Base-by-base conservation (phyloP, 2,888 invertebrate genomes). In the Merodon equestris region DNA sequence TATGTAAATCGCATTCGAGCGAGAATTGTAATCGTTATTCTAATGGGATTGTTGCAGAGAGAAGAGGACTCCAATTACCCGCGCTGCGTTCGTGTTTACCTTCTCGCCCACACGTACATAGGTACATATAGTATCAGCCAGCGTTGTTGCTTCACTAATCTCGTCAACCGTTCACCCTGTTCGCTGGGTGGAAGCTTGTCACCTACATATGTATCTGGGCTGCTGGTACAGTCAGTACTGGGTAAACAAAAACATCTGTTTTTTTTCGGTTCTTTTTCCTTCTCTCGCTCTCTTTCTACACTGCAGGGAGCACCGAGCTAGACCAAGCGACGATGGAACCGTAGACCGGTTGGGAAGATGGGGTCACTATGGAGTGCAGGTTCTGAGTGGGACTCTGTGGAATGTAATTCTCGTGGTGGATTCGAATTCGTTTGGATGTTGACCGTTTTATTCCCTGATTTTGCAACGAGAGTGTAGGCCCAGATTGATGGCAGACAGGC, bases 161-260 rank as follows among this genome's bases (percentile, higher is more conserved):
- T 27, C 3, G 3, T 27, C 27, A 27, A n/a, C 27, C 27, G 27
- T 2, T 27, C 7, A 4, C 7, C 2, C 27, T 4, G 27, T 27
- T 27, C 7, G 27, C 27, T 27, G 2, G n/a, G n/a, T n/a, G n/a
- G n/a, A n/a, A n/a, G 2, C 7, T 7, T 27, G 27, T 27, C 27
- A 27, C 27, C 27, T 27, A 2, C 7, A 27, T 7, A 7, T 7
- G 27, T 2, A 4, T 2, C 27, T 27, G 27, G 3, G 3, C 7
- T 27, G 27, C 27, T 27, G 7, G 27, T 27, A 27, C 27, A 27
- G 27, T 27, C 27, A 27, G 27, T 27, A 7, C 2, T 27, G 27
- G 38, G 61, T 61, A 56, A 74, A 74, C 67, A 61, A 51, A 64
- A 67, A 57, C 74, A 74, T 13, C 60, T 74, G 73, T 61, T 74